Evolutionary conservation across 1,140 invertebrate species (phyloP).

Genomic region (Homarus americanus): DNA sequence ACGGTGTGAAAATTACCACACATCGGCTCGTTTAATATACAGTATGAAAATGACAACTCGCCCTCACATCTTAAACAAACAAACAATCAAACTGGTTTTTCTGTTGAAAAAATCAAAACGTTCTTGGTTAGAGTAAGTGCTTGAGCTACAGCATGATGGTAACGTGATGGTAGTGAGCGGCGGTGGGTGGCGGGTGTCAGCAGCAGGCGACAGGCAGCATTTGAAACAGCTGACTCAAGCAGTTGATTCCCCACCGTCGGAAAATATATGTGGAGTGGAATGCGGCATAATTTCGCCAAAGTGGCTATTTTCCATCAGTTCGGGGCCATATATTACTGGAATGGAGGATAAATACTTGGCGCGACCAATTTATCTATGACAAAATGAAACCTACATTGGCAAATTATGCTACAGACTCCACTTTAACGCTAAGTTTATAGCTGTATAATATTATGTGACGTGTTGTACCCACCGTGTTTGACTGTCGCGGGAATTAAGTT

Average conservation of each 20-base stretch:
- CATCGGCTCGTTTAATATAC: too few species aligned
- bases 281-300: neutral
- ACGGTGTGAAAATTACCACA: too few species aligned
- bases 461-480: too few species aligned
- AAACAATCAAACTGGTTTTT: too few species aligned
- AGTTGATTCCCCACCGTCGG: neutral
- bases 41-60: too few species aligned
- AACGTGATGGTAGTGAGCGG: neutral
- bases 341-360: slow-evolving; percentile 1
- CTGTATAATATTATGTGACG: too few species aligned
- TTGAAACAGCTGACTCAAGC: neutral
- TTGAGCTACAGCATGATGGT: too few species aligned
- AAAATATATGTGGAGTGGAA: neutral
- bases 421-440: neutral
- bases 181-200: neutral
- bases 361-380: neutral
- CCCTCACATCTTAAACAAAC: too few species aligned
- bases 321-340: neutral
- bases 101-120: too few species aligned
- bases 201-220: neutral
- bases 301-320: neutral
- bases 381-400: neutral
- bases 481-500: too few species aligned
- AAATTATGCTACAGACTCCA: neutral
- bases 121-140: too few species aligned